A percentile compares a stretch with the other conserved stretches of the same genome.
Evolutionary conservation across 2,888 invertebrate genomes (phyloP).

Genomic region (Lysandra bellargus): DNA sequence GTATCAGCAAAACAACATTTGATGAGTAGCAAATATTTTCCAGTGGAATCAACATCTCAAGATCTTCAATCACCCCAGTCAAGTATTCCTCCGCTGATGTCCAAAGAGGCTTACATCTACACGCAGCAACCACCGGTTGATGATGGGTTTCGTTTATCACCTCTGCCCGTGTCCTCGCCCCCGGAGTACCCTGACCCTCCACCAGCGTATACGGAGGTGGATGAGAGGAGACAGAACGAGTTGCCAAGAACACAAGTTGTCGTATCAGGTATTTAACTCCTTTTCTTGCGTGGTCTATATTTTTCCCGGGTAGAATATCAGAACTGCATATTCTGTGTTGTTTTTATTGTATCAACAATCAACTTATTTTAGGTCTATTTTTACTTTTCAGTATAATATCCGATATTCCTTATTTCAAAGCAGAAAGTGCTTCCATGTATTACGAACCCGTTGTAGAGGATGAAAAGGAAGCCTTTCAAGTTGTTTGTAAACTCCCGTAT

Average conservation of each 20-base stretch:
- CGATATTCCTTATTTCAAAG: too few species aligned
- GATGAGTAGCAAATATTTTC: not conserved
- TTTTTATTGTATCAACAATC: too few species aligned
- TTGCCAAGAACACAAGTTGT: slow-evolving; percentile 57
- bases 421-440: too few species aligned
- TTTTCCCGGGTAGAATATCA: too few species aligned
- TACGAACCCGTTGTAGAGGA: too few species aligned
- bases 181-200: slow-evolving; percentile 61
- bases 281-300: not conserved
- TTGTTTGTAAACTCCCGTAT: too few species aligned
- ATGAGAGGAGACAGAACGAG: slow-evolving; percentile 36
- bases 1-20: not conserved
- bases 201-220: slow-evolving; percentile 60
- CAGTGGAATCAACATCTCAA: slow-evolving; percentile 37
- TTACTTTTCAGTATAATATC: too few species aligned
- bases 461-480: too few species aligned
- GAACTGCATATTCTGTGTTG: too few species aligned
- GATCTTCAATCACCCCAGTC: slow-evolving; percentile 24
- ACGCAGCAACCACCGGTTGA: slow-evolving; percentile 44
- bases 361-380: too few species aligned
- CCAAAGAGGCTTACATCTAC: slow-evolving; percentile 55
- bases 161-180: slow-evolving; percentile 46
- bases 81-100: slow-evolving; percentile 42
- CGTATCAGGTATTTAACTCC: slow-evolving; percentile 43
- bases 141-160: slow-evolving; percentile 49